Percentiles rank a stretch among this genome's conserved stretches.
Evolutionary conservation across 2,888 invertebrate species (phyloP).

Genomic region (Andrena trimmerana): DNA sequence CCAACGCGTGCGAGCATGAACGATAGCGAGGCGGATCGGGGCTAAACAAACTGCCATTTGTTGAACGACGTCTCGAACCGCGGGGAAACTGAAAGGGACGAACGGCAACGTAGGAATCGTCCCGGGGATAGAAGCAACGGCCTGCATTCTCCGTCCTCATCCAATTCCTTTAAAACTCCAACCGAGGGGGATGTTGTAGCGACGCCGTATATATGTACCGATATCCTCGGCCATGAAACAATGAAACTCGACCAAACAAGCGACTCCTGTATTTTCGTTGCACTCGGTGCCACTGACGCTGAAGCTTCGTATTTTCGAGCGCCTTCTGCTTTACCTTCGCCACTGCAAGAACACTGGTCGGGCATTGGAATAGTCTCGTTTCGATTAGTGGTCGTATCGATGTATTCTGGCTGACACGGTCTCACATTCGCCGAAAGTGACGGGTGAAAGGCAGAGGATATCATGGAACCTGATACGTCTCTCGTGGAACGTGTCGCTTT

Average conservation of each 20-base stretch:
- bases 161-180: constrained; percentile 49
- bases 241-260: not conserved
- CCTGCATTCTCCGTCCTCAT: constrained; percentile 12
- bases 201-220: constrained; percentile 4
- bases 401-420: not conserved
- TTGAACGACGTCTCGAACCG: not conserved
- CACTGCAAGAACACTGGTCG: not conserved
- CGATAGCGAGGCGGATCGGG: not conserved
- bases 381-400: not conserved
- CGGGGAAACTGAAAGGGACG: constrained; percentile 18
- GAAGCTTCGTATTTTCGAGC: not conserved
- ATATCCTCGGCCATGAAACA: constrained; percentile 17
- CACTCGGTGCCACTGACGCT: not conserved
- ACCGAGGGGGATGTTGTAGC: constrained; percentile 15
- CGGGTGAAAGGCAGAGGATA: not conserved
- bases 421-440: not conserved
- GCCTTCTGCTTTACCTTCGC: not conserved
- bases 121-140: not conserved
- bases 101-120: not conserved
- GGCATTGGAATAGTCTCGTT: not conserved
- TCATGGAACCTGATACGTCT: constrained; percentile 29
- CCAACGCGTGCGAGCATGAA: constrained; percentile 10
- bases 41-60: constrained; percentile 37
- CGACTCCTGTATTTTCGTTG: not conserved
- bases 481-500: constrained; percentile 13